Conservation (phyloP, 2,797 vertebrate genomes). For the Yasuhikotakia modesta region DNA sequence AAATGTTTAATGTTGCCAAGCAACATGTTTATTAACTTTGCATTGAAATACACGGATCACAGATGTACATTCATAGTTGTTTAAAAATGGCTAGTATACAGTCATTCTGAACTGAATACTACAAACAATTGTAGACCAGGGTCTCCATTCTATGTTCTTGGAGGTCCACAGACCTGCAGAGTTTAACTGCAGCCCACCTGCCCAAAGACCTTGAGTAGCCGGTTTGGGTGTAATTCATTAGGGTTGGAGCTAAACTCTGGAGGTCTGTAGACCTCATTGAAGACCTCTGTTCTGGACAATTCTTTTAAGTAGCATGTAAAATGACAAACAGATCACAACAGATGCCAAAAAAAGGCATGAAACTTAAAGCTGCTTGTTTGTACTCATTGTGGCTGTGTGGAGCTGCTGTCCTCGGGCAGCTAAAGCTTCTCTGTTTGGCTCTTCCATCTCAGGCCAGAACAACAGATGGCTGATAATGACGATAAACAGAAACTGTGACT, state of each 20-base stretch:
- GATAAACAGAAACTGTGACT: slow-evolving; percentile 50
- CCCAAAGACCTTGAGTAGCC: too few relatives aligned
- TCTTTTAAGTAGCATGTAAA: neutral
- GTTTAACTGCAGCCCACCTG: too few relatives aligned
- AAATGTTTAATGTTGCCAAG: too few relatives aligned
- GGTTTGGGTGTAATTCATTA: too few relatives aligned
- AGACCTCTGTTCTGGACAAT: too few relatives aligned
- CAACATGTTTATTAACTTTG: neutral
- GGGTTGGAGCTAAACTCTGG: too few relatives aligned
- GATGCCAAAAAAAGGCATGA: neutral
- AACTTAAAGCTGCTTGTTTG: neutral
- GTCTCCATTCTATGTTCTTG: too few relatives aligned
- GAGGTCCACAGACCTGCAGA: too few relatives aligned
- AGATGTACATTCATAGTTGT: neutral
- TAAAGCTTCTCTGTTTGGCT: slow-evolving; percentile 16
- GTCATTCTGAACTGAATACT: too few relatives aligned
- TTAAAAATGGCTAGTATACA: neutral
- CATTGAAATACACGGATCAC: neutral
- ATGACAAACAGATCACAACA: neutral
- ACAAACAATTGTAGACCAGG: too few relatives aligned
- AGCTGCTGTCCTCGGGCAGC: slow-evolving; percentile 21
- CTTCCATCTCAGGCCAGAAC: slow-evolving; percentile 36
- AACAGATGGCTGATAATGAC: slow-evolving; percentile 45
- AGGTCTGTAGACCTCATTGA: too few relatives aligned
- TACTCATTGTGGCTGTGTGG: neutral